Conservation (phyloP, 2,797 vertebrate species). For the Echiichthys vipera region DNA sequence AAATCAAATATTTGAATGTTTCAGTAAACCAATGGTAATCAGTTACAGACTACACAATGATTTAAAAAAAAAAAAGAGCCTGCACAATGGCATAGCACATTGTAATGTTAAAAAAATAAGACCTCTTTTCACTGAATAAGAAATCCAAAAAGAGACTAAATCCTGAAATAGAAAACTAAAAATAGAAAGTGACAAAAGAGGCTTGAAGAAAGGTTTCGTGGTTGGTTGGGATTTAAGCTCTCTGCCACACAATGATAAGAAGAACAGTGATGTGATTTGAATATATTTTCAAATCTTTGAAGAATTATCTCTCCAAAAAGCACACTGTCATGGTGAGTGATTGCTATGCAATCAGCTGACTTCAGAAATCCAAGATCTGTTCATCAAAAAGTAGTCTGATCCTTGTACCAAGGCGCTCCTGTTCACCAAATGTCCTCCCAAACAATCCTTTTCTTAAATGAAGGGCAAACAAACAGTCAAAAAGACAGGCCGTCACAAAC, state of each 20-base stretch:
- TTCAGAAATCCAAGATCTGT: constrained; percentile 5
- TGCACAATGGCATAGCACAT: constrained; percentile 1
- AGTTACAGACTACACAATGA: background rate
- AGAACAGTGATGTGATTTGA: constrained; percentile 40
- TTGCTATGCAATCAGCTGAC: constrained; percentile 12
- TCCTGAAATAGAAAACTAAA: constrained; percentile 64
- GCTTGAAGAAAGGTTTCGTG: constrained; percentile 46
- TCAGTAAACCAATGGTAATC: constrained; percentile 10
- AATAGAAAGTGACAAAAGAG: constrained; percentile 66
- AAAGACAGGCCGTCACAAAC: constrained; percentile 2
- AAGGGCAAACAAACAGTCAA: constrained; percentile 9
- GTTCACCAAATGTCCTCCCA: background rate
- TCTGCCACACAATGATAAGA: constrained; percentile 66
- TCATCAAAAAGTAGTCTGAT: background rate
- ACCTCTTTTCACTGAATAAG: constrained; percentile 27
- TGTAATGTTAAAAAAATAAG: constrained; percentile 24
- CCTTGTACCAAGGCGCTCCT: background rate
- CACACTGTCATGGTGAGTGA: constrained; percentile 9
- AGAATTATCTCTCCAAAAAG: constrained; percentile 38
- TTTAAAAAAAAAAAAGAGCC: background rate
- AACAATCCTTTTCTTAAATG: background rate
- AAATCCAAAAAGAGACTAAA: constrained; percentile 23
- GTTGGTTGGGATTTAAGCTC: constrained; percentile 54
- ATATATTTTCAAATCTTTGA: constrained; percentile 42
- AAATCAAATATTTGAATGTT: background rate